Evolutionary conservation across 1,140 invertebrate genomes (phyloP), one percentile per base, ranked within the genome.

Genomic region (Drosophila kanapiae): DNA sequence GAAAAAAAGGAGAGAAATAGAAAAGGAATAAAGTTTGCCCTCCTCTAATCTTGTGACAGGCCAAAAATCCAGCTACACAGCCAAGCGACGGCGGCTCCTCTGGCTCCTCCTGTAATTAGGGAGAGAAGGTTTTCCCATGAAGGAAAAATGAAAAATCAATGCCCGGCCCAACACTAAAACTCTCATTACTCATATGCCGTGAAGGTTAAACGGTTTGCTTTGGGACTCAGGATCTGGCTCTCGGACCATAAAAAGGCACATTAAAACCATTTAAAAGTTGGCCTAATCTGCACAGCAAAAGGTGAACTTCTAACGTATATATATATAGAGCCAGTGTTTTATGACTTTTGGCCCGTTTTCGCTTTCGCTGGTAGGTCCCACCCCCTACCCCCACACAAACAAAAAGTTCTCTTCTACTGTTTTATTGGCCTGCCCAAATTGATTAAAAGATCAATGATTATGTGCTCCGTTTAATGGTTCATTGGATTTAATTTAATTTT

Each of bases 381-480:
- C n/a, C n/a, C 18, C 8, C 3, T 35, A 13, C 18, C 35, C 35
- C 4, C 6, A n/a, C n/a, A 23, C 23, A 23, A 1, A 23, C 23
- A 27, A 37, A 54, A 56, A 56, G 35, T 76, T 75, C 14, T 42
- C 1, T 45, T 47, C 6, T 45, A 38, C 56, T 16, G 35, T 63
- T 78, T 85, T 88, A 82, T 90, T 88, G 85, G 80, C 18, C 64
- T 18, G 68, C 40, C 67, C 78, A 81, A 88, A 88, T 88, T 88
- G 85, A 88, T 88, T 88, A 88, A 88, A 88, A 88, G 85, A 88
- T 88, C 85, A 88, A 85, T 90, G 85, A 88, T 88, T 82, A 85
- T 90, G 77, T 59, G 75, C 75, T 54, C 63, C 43, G 65, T 85
- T 88, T 88, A 88, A 88, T 88, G 85, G 81, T 80, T 81, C 85